Conservation (phyloP, 2,113 vertebrate species). For the Uria aalge region DNA sequence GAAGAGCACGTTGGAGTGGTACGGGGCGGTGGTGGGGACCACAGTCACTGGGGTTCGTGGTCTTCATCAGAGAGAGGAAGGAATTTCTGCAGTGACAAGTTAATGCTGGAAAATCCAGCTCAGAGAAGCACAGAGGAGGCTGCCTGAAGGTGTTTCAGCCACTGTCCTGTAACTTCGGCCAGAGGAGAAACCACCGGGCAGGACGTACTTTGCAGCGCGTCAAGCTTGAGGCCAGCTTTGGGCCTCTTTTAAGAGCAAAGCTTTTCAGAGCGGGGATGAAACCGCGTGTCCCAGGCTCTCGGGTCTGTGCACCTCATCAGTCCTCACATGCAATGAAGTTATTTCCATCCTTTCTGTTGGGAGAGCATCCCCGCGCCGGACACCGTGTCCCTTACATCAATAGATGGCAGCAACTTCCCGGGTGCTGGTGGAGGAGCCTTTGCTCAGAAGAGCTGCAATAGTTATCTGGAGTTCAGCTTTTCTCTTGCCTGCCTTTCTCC, state of each 20-base stretch:
- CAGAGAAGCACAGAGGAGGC: not conserved
- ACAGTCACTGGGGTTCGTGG: rapidly evolving
- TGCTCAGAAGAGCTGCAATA: not conserved
- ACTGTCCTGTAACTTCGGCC: not conserved
- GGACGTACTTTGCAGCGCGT: rapidly evolving
- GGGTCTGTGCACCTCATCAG: not conserved
- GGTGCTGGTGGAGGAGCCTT: not conserved
- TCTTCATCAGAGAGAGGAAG: not conserved
- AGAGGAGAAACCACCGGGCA: not conserved
- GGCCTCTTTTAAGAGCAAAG: not conserved
- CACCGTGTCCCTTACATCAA: not conserved
- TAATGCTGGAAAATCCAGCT: not conserved
- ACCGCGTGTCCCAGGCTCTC: rapidly evolving
- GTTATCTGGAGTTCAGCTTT: not conserved
- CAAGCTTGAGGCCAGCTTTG: not conserved
- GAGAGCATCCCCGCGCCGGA: not conserved
- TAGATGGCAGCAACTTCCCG: conserved; percentile 59
- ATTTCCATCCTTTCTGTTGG: not conserved
- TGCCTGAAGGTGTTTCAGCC: not conserved
- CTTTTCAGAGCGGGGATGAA: not conserved
- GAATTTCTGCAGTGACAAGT: not conserved
- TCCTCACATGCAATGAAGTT: rapidly evolving
- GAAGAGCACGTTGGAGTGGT: rapidly evolving
- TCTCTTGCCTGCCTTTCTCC: not conserved
- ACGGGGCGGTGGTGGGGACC: rapidly evolving